Evolutionary conservation across 1,140 invertebrate species (phyloP).

Genomic region (Ditylenchus dipsaci): DNA sequence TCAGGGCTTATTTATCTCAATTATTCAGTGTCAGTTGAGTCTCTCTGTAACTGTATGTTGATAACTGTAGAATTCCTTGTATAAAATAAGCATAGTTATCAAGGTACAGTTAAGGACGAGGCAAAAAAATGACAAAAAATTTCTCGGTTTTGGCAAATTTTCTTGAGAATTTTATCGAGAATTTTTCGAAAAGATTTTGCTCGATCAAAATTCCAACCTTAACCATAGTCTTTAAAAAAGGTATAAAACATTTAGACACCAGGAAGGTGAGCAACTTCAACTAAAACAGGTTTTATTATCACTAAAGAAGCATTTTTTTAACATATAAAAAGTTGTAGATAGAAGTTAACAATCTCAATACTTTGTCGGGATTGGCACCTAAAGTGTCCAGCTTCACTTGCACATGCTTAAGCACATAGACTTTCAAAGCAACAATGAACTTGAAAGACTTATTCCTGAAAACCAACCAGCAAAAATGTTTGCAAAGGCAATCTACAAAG

Average conservation of each 20-base stretch:
- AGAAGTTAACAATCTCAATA: slow-evolving; percentile 91
- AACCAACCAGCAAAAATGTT: slow-evolving; percentile 49
- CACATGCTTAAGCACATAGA: slow-evolving; percentile 31
- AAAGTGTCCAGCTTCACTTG: slow-evolving; percentile 62
- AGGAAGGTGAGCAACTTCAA: slow-evolving; percentile 19
- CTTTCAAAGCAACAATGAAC: neutral
- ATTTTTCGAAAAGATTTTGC: too few relatives aligned
- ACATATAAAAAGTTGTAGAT: slow-evolving; percentile 65
- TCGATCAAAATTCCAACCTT: too few relatives aligned
- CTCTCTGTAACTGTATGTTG: too few relatives aligned
- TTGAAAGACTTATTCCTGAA: slow-evolving; percentile 35
- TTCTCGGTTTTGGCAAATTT: neutral
- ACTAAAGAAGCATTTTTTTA: neutral
- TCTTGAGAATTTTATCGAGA: neutral
- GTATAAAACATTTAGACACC: slow-evolving; percentile 56
- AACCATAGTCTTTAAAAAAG: neutral
- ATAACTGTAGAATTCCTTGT: too few relatives aligned
- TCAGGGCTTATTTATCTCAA: too few relatives aligned
- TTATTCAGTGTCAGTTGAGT: too few relatives aligned
- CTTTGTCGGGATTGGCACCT: slow-evolving; percentile 82
- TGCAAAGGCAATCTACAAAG: slow-evolving; percentile 39
- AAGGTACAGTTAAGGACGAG: too few relatives aligned
- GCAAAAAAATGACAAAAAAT: too few relatives aligned
- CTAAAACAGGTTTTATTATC: slow-evolving; percentile 46
- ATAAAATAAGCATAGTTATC: too few relatives aligned